A percentile compares a stretch with the other conserved stretches of the same genome.
phyloP scores from a whole-genome alignment of 2,888 invertebrate genomes.

The Prionchulus punctatus region DNA sequence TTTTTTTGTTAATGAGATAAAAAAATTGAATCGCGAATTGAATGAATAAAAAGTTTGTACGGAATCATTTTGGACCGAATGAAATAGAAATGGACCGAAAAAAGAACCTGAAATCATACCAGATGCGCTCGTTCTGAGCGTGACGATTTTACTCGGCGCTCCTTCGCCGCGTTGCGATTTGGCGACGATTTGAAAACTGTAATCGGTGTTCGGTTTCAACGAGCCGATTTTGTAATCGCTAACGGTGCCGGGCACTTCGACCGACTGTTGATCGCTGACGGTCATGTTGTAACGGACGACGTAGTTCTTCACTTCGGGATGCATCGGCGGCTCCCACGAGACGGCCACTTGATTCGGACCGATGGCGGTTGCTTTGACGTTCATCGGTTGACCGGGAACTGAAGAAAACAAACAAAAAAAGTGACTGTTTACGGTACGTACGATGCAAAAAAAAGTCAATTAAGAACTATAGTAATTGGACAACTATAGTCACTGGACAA shows the following conservation, averaged over 20 bases:
- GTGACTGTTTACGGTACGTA: not conserved
- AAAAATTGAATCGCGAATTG: too few relatives aligned
- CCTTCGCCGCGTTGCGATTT: slow-evolving; percentile 82
- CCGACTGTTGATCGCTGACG: not conserved
- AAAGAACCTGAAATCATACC: slow-evolving; percentile 53
- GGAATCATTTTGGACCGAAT: too few relatives aligned
- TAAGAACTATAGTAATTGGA: too few relatives aligned
- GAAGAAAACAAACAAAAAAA: slow-evolving; percentile 24
- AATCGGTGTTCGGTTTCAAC: slow-evolving; percentile 83
- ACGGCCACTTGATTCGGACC: slow-evolving; percentile 78
- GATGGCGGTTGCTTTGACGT: slow-evolving; percentile 65
- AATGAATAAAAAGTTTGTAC: too few relatives aligned
- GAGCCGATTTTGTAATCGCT: slow-evolving; percentile 42
- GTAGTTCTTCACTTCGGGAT: slow-evolving; percentile 72
- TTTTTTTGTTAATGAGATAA: too few relatives aligned
- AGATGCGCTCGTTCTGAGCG: slow-evolving; percentile 88
- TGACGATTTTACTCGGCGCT: slow-evolving; percentile 79
- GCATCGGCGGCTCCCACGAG: slow-evolving; percentile 72
- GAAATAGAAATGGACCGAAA: too few relatives aligned
- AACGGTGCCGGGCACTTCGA: not conserved
- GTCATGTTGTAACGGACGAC: slow-evolving; percentile 75
- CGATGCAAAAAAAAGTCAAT: not conserved
- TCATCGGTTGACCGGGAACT: slow-evolving; percentile 90
- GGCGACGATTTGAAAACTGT: slow-evolving; percentile 91
- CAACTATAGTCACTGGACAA: too few relatives aligned